Conservation (phyloP, 2,113 vertebrate species). For the Acrocephalus arundinaceus region DNA sequence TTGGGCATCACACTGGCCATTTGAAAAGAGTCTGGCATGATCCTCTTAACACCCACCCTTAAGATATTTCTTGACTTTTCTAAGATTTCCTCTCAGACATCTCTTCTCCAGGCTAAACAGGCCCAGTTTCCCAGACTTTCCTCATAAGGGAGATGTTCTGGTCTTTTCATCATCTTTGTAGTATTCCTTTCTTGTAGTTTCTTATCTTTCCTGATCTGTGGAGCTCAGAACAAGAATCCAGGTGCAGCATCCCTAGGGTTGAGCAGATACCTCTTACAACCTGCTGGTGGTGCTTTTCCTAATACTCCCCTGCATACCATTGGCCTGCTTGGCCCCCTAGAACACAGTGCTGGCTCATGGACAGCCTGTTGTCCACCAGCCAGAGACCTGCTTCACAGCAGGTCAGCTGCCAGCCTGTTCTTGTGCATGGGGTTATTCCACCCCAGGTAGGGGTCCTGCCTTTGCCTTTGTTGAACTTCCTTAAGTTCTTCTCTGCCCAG, state of each 20-base stretch:
- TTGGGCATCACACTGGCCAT: neutral
- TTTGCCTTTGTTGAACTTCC: neutral
- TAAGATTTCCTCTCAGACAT: neutral
- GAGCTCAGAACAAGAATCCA: neutral
- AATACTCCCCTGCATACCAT: rapidly evolving
- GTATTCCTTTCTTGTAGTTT: neutral
- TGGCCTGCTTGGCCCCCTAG: neutral
- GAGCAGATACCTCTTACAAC: neutral
- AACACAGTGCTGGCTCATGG: neutral
- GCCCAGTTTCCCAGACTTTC: neutral
- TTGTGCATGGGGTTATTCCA: neutral
- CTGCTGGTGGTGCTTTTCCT: neutral
- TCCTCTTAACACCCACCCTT: neutral
- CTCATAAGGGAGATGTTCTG: neutral
- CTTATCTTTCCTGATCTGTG: neutral
- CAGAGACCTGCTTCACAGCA: neutral
- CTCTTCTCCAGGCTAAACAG: neutral
- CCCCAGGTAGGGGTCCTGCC: neutral
- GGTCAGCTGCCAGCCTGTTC: neutral
- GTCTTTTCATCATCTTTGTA: neutral
- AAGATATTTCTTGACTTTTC: too few species aligned
- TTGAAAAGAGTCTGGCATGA: neutral
- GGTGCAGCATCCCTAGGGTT: neutral
- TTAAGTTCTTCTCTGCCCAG: neutral
- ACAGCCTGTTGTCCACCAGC: neutral